Base-by-base conservation (phyloP, 2,888 invertebrate species). In the Archips crataeganus region DNA sequence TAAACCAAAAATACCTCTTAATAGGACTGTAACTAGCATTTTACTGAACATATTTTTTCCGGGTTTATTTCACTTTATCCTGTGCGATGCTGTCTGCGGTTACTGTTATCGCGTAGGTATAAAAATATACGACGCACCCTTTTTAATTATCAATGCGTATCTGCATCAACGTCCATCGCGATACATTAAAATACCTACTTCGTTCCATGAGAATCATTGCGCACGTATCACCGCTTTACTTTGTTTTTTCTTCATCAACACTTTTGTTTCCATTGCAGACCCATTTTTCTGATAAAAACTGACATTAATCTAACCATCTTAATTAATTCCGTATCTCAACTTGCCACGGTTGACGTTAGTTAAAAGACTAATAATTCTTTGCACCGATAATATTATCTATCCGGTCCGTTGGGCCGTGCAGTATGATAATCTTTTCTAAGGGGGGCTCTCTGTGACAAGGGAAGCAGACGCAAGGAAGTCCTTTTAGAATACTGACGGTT, bases 321-420 rank as follows among this genome's bases (percentile, higher is more conserved):
- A 63, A 68, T 68, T 11, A 63, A 39, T 15, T 60, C 61, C 60
- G 60, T 62, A 67, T 72, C 67, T 47, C 32, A 13, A 54, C 61
- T 61, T 60, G n/a, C 60, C 32, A 15, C 61, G 51, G 45, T 39
- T 23, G 42, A 10, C 54, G 51, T 73, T 71, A 68, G 68, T 88
- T 85, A 88, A 89, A 88, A 87, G 87, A 88, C 88, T 87, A 87
- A 81, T 82, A 80, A 83, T 82, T 80, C 82, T 91, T 91, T 92
- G 91, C 84, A 80, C 83, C 81, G 85, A 85, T 89, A 90, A 91
- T 89, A 87, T 92, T 93, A 93, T 93, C 93, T 91, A 85, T 88
- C 77, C 90, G 90, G 88, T 89, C 88, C 88, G 84, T 79, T 90
- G 89, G 85, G 79, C 87, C 84, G 87, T 83, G 85, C 84, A 86